A percentile compares a stretch with the other conserved stretches of the same genome.
phyloP scores from a whole-genome alignment of 30 jellyfish, hydroid and myxozoan species.

The Aurelia sp. region DNA sequence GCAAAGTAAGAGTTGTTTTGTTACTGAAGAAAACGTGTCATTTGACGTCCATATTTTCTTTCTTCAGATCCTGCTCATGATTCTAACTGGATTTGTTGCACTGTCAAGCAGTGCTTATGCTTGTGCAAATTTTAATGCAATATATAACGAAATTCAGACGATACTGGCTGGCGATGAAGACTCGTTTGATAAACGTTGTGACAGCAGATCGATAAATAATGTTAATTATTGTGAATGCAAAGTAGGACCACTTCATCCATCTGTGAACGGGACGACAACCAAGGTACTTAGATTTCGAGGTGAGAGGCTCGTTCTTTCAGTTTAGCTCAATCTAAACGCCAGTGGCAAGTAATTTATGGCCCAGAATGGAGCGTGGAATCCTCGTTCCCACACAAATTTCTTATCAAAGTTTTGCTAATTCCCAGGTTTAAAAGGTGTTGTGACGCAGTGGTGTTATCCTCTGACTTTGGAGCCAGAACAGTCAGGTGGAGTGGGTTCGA shows the following conservation, averaged over 20 bases:
- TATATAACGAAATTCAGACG: slow-evolving; percentile 20
- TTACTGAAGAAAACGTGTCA: too few species aligned
- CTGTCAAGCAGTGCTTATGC: slow-evolving; percentile 36
- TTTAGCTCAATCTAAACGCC: background rate
- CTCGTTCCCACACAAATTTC: too few species aligned
- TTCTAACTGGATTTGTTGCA: slow-evolving; percentile 23
- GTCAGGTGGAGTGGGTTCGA: too few species aligned
- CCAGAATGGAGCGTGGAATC: too few species aligned
- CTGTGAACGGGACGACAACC: slow-evolving; percentile 2
- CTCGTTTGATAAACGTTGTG: slow-evolving; percentile 57
- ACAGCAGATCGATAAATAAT: slow-evolving; percentile 34
- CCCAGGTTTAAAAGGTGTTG: too few species aligned
- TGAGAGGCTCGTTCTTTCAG: background rate
- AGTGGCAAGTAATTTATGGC: too few species aligned
- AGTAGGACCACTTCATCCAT: slow-evolving; percentile 4
- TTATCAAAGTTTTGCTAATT: too few species aligned
- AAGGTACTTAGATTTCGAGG: slow-evolving; percentile 36
- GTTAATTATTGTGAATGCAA: slow-evolving; percentile 44
- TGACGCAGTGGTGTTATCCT: too few species aligned
- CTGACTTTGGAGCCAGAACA: too few species aligned
- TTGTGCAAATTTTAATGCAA: slow-evolving; percentile 19
- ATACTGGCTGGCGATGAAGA: slow-evolving; percentile 14
- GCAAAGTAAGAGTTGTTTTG: too few species aligned
- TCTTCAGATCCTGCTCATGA: slow-evolving; percentile 28
- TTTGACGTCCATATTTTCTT: too few species aligned